Evolutionary conservation across 2,797 vertebrate genomes (phyloP), one percentile per base, ranked within the genome.

Genomic region (Sebastiscus tertius): DNA sequence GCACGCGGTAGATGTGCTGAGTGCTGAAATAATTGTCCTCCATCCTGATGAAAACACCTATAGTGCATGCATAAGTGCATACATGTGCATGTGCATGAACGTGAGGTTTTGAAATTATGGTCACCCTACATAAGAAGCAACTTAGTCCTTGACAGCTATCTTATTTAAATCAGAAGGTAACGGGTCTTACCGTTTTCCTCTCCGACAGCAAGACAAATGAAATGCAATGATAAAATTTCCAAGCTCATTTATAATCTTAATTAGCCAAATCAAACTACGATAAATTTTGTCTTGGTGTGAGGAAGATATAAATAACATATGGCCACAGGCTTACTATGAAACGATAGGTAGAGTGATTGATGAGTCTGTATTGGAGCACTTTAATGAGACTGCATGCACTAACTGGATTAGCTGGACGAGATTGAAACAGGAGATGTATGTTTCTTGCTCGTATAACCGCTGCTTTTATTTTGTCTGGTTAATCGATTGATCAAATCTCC

Each of bases 371-470:
- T 55, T 4, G 2, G 29, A 33, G 52, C 36, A 42, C 18, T 55
- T 62, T 80, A 83, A 83, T 85, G 34, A 64, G 49, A 61, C 59
- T 26, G 62, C 13, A 11, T 73, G 58, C 60, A 73, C 42, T 56
- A 63, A 82, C 58, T 68, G 29, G 34, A 82, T 79, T 66, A 82
- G 3, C 52, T 24, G 20, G 31, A 8, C 0, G 10, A 71, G 5
- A 80, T 14, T 72, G 39, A 55, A 78, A 60, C 34, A n/a, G 60
- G 33, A 69, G 8, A 79, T 49, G 54, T 22, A 62, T 18, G 42
- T 62, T 54, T 73, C 10, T 4, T 26, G 11, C 68, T 56, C 13
- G 67, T 22, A 64, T 56, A 62, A 34, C 10, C 2, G 13, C 5
- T 24, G 20, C 8, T 61, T 75, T 77, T 33, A 42, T 77, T 81